Evolutionary conservation across 2,113 vertebrate species (phyloP), one percentile per base, ranked within the genome.

Genomic region (Psilopogon haemacephalus): DNA sequence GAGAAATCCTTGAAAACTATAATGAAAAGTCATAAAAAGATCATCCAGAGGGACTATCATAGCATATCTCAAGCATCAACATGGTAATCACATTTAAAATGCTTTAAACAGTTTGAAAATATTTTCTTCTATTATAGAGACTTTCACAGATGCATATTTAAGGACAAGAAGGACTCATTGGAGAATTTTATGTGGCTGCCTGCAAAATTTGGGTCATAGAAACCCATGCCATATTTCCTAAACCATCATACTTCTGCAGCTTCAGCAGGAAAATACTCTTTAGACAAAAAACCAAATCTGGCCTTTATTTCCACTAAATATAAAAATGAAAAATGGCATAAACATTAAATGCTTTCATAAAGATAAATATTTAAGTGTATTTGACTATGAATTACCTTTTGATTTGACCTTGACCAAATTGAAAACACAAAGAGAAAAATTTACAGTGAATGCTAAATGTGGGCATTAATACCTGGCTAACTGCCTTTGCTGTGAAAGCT

Each of bases 401-500:
- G 35, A 56, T 93, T 95, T 89, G 91, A 94, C 94, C 96, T 95
- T 96, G 87, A 75, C 64, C 74, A 70, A 83, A 72, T 30, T 70
- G 85, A 94, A 95, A 92, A 40, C 69, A 65, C 54, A 89, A 8
- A 69, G 76, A 82, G 74, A 40, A 40, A 85, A 84, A 93, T 48
- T 75, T 89, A 90, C 48, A 86, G 62, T 58, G 83, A 92, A 37
- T 65, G 52, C 50, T 93, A 70, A 50, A 91, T 60, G 37, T 59
- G 70, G 82, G 65, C 70, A 93, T 86, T 92, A 90, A 76, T 91
- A 88, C 65, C 91, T 96, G 93, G 91, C 82, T 89, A 95, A 92
- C 69, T 88, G 70, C 90, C 86, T 92, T 59, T 86, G 93, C 90
- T 95, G 89, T 59, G 79, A 92, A 93, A 92, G 90, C 89, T 89